These are phyloP conservation scores for Cosmopolites sordidus DNA, from an alignment of 2,888 invertebrate genomes.

Conservation along the genomic window DNA sequence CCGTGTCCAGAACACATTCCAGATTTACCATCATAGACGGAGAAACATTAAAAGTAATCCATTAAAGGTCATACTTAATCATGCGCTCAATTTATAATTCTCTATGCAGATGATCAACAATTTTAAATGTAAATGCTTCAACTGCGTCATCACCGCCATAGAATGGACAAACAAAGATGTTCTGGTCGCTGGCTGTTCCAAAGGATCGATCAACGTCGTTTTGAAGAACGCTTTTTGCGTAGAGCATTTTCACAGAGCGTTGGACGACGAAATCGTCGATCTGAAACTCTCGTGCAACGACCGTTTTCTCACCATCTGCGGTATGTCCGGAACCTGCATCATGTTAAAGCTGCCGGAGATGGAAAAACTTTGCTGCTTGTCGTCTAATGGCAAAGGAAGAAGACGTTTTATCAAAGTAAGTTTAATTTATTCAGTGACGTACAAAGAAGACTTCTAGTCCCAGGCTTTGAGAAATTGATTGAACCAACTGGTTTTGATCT, in stretches of 20 bases:
- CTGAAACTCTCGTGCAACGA: slow-evolving; percentile 33
- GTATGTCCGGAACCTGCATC: slow-evolving; percentile 28
- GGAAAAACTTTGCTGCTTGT: neutral
- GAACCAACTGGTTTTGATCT: no score
- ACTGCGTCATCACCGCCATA: slow-evolving; percentile 26
- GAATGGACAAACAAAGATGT: slow-evolving; percentile 27
- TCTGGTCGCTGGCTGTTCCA: slow-evolving; percentile 32
- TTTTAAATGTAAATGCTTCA: slow-evolving; percentile 14
- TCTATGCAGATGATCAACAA: no score
- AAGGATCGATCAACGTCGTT: slow-evolving; percentile 30
- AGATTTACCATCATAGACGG: slow-evolving; percentile 26
- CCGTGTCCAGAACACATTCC: slow-evolving; percentile 19
- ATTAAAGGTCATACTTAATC: no score
- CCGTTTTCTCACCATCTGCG: slow-evolving; percentile 32
- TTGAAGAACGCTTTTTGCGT: neutral
- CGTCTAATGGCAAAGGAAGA: neutral
- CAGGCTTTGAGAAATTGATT: no score
- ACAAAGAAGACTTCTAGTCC: no score
- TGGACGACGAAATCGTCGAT: slow-evolving; percentile 30
- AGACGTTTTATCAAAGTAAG: neutral
- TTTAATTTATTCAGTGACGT: no score
- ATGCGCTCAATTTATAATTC: no score
- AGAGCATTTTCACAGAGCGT: slow-evolving; percentile 13
- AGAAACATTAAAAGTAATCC: slow-evolving; percentile 23
- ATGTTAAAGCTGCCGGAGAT: slow-evolving; percentile 31